Percentiles rank a stretch among this genome's conserved stretches.
Evolutionary conservation across 2,113 vertebrate species (phyloP).

Genomic region (Micronisus gabar): DNA sequence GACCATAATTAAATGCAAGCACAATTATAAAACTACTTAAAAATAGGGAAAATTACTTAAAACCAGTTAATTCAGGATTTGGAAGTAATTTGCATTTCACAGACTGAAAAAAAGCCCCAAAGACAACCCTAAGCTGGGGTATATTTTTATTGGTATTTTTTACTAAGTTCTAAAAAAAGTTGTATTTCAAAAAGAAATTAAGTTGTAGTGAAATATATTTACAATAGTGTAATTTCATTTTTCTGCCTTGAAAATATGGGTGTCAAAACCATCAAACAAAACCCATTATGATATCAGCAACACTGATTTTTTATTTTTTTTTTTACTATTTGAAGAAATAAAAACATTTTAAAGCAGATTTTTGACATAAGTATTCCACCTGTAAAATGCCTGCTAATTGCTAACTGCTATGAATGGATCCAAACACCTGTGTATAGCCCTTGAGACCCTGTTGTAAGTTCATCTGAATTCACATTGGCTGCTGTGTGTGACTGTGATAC

Average conservation of each 20-base stretch:
- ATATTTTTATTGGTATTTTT: neutral
- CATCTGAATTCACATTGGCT: neutral
- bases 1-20: neutral
- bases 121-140: neutral
- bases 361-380: neutral
- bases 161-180: neutral
- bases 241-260: neutral
- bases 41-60: neutral
- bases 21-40: neutral
- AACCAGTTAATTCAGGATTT: neutral
- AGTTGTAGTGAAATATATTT: neutral
- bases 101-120: neutral
- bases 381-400: neutral
- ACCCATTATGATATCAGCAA: accelerated
- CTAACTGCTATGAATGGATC: neutral
- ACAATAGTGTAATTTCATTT: neutral
- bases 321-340: neutral
- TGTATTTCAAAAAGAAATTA: neutral
- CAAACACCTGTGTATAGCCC: neutral
- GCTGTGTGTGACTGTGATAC: neutral
- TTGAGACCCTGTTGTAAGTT: neutral
- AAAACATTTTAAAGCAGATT: neutral
- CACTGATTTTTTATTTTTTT: neutral
- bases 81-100: conserved; percentile 15
- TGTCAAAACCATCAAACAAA: neutral